These are phyloP conservation scores for Tholera decimalis DNA, from an alignment of 2,888 invertebrate species.

Conservation along the genomic window DNA sequence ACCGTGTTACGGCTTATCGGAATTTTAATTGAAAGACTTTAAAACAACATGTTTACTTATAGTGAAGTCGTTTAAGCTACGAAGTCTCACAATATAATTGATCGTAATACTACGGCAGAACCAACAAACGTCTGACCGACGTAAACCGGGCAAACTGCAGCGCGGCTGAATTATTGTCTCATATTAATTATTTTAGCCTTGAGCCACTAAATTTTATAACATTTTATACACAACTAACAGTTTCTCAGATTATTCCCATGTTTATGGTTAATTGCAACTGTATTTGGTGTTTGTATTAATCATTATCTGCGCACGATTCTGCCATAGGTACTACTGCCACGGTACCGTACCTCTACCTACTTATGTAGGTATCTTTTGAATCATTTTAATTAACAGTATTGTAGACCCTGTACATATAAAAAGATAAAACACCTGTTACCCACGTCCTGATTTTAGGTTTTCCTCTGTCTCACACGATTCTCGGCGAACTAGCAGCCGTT, in stretches of 20 bases:
- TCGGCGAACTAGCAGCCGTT: background rate
- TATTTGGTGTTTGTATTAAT: slow-evolving; percentile 45
- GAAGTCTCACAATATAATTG: slow-evolving; percentile 30
- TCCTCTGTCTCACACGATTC: background rate
- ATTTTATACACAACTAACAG: slow-evolving; percentile 48
- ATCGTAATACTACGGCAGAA: slow-evolving; percentile 36
- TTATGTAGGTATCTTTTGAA: background rate
- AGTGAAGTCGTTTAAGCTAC: slow-evolving; percentile 18
- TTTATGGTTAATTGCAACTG: slow-evolving; percentile 50
- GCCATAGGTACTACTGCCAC: too few relatives aligned
- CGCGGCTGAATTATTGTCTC: slow-evolving; percentile 45
- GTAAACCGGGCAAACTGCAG: slow-evolving; percentile 18
- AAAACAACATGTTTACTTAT: slow-evolving; percentile 21
- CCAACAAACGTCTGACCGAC: slow-evolving; percentile 18
- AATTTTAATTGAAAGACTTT: slow-evolving; percentile 7
- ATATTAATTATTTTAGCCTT: slow-evolving; percentile 61
- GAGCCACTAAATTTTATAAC: slow-evolving; percentile 59
- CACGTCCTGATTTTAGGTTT: slow-evolving; percentile 19
- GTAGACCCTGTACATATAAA: slow-evolving; percentile 6
- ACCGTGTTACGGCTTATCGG: slow-evolving; percentile 3
- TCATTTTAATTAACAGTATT: slow-evolving; percentile 21
- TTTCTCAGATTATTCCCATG: slow-evolving; percentile 57
- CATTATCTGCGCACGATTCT: slow-evolving; percentile 48
- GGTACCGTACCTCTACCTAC: slow-evolving; percentile 10
- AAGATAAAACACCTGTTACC: slow-evolving; percentile 10